These are phyloP conservation scores for Rhagophthalmus giganteus DNA, from an alignment of 2,888 invertebrate genomes.

Conservation along the genomic window DNA sequence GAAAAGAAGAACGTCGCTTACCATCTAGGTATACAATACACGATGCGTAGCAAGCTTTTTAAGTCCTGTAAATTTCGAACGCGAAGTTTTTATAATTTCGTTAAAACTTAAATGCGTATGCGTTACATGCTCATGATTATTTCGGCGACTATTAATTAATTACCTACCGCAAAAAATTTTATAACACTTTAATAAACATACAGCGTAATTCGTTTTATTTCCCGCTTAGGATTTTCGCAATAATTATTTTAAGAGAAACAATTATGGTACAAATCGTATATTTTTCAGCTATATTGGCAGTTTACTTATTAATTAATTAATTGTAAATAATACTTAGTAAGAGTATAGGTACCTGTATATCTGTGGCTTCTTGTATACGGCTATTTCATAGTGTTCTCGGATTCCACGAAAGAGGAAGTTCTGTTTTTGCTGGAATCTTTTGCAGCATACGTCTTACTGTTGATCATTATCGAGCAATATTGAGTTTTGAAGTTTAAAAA, in stretches of 20 bases:
- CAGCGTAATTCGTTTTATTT: slow-evolving; percentile 1
- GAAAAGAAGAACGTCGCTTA: no score
- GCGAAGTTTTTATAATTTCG: no score
- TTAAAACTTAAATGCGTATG: no score
- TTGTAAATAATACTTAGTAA: slow-evolving; percentile 20
- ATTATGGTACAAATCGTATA: slow-evolving; percentile 27
- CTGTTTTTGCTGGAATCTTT: slow-evolving; percentile 17
- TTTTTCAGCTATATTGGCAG: slow-evolving; percentile 16
- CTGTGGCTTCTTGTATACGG: slow-evolving; percentile 56
- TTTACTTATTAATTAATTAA: slow-evolving; percentile 17
- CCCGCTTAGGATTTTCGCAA: not conserved
- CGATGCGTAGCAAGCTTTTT: not conserved
- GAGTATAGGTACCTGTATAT: slow-evolving; percentile 55
- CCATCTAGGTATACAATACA: no score
- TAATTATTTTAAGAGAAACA: slow-evolving; percentile 19
- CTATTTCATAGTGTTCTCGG: slow-evolving; percentile 30
- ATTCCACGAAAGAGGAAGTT: slow-evolving; percentile 16
- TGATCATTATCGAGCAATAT: slow-evolving; percentile 27
- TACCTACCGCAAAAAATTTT: no score
- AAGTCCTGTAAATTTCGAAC: not conserved
- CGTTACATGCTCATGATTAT: no score
- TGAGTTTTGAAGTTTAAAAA: slow-evolving; percentile 28
- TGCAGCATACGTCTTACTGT: slow-evolving; percentile 21
- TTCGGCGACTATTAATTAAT: not conserved
- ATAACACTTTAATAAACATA: slow-evolving; percentile 8